Conservation (phyloP, 2,888 invertebrate genomes). For the Rutpela maculata region DNA sequence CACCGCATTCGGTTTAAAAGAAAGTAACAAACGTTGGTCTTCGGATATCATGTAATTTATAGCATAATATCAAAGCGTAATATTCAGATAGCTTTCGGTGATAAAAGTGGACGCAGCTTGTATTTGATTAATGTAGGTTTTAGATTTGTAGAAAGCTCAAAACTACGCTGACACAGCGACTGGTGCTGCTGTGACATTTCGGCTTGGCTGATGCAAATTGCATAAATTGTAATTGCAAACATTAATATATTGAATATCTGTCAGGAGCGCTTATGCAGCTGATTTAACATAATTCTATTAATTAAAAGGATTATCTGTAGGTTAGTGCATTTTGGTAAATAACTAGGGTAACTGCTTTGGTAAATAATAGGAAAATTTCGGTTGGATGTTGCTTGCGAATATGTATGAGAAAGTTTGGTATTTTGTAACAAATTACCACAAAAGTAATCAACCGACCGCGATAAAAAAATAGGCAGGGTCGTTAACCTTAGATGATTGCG, state of each 20-base stretch:
- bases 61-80: slow-evolving; percentile 59
- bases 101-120: slow-evolving; percentile 58
- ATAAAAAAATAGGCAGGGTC: no score
- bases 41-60: slow-evolving; percentile 52
- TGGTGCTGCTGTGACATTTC: slow-evolving; percentile 33
- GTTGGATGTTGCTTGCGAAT: no score
- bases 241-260: slow-evolving; percentile 49
- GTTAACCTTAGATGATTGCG: no score
- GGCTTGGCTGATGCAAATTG: slow-evolving; percentile 36
- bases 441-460: no score
- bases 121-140: slow-evolving; percentile 58
- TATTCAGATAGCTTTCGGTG: slow-evolving; percentile 58
- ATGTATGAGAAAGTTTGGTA: no score
- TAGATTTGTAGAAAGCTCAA: slow-evolving; percentile 34
- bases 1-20: slow-evolving; percentile 22
- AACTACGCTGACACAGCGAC: slow-evolving; percentile 38
- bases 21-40: slow-evolving; percentile 23
- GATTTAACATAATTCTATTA: slow-evolving; percentile 36
- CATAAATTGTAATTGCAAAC: slow-evolving; percentile 40
- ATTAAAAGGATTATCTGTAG: neutral
- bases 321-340: neutral
- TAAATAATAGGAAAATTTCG: no score
- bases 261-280: slow-evolving; percentile 37
- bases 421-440: no score
- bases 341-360: no score